phyloP scores from a whole-genome alignment of 2,113 vertebrate genomes.

The Pristiophorus japonicus region DNA sequence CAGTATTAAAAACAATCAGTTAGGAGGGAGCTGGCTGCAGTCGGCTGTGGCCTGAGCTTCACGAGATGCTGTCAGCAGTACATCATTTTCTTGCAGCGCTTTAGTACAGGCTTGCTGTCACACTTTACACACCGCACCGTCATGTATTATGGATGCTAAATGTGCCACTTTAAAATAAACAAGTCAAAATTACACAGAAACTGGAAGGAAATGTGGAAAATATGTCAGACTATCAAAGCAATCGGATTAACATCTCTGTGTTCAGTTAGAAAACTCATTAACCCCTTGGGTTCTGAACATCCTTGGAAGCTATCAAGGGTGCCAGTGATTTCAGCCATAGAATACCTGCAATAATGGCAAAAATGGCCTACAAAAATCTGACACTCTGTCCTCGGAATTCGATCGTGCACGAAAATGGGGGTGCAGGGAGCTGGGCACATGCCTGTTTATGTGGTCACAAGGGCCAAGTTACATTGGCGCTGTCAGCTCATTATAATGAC shows the following conservation, averaged over 20 bases:
- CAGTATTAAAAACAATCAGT: slow-evolving; percentile 62
- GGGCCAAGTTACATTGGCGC: background rate
- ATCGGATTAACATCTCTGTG: slow-evolving; percentile 17
- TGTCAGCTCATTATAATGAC: background rate
- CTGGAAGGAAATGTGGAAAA: slow-evolving; percentile 20
- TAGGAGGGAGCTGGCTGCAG: slow-evolving; percentile 35
- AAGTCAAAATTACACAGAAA: slow-evolving; percentile 32
- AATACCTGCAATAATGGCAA: background rate
- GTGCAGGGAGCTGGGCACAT: background rate
- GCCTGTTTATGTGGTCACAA: background rate
- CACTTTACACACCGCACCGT: background rate
- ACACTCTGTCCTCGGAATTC: background rate
- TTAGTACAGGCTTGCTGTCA: slow-evolving; percentile 20
- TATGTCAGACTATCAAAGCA: slow-evolving; percentile 14
- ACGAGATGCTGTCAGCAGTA: slow-evolving; percentile 18
- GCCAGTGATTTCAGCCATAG: background rate
- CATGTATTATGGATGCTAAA: slow-evolving; percentile 37
- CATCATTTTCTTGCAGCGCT: slow-evolving; percentile 11
- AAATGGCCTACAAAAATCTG: background rate
- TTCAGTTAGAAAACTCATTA: background rate
- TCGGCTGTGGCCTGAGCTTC: slow-evolving; percentile 30
- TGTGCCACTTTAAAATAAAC: slow-evolving; percentile 36
- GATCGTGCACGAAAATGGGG: background rate
- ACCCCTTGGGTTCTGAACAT: background rate
- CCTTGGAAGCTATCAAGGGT: background rate